Base-by-base conservation (phyloP, 2,888 invertebrate species). In the Drosophila conformis region DNA sequence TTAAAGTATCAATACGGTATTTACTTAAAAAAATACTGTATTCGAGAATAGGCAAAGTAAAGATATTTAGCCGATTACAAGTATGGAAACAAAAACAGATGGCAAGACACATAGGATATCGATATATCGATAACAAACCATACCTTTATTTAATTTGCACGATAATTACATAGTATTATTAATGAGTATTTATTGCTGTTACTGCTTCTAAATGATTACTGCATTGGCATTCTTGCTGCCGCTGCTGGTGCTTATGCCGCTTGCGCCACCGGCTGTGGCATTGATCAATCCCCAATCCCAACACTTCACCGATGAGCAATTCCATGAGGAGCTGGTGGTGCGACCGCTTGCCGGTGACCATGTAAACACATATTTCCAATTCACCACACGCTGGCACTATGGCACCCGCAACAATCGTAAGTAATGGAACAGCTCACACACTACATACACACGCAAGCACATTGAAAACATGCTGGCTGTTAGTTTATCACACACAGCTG, bases 321-420 rank as follows among this genome's bases (percentile, higher is more conserved):
- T 97, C 91, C 95, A 96, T 74, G 99, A 99, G 94, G 98, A 98
- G 94, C 94, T 99, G 59, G 95, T 97, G 83, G 94, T 99, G 38
- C 98, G 97, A 92, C 97, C 98, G 0, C 93, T 99, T 68, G 94
- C 95, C 49, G 97, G 97, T 71, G 97, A 97, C 67, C 97, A 98
- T 94, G 94, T 99, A 33, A 97, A 98, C 91, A 95, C 97, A 15
- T 96, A 97, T 92, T 98, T 99, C 93, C 98, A 98, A 93, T 99
- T 99, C 93, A 95, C 97, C 31, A 98, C 98, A 6, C 93, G 95
- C 82, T 97, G 97, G 95, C 94, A 96, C 75, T 93, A 94, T 52
- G 94, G 95, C 74, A 93, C 94, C 62, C 93, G 94, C 77, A 93
- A 94, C 75, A 94, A 95, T 73, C 95, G 96, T 96, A 94, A 95